Conservation (phyloP, 1,140 invertebrate species). For the Pachypsylla venusta region DNA sequence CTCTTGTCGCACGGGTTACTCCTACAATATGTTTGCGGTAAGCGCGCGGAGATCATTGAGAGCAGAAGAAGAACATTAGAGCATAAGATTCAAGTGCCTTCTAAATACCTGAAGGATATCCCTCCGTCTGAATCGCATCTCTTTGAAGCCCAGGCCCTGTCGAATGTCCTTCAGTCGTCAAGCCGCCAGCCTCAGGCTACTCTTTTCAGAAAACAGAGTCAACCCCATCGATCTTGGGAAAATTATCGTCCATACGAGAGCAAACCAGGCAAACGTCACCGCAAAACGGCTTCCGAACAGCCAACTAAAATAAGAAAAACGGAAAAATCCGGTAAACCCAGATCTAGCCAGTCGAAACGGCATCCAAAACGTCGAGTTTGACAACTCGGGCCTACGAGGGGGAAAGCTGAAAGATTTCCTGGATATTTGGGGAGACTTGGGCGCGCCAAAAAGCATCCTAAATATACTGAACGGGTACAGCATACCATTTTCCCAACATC, state of each 20-base stretch:
- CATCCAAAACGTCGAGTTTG: not conserved
- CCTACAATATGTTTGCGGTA: constrained; percentile 1
- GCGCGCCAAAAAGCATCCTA: not conserved
- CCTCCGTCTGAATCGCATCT: not conserved
- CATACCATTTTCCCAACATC: not conserved
- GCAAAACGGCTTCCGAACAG: not conserved
- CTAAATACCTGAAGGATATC: not conserved
- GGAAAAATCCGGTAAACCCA: not conserved
- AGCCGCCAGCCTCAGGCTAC: too few species aligned
- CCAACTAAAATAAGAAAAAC: not conserved
- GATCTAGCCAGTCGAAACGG: not conserved
- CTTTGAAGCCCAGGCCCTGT: not conserved
- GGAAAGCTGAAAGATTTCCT: not conserved
- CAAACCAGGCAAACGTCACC: not conserved
- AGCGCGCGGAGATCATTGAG: not conserved
- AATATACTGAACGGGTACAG: constrained; percentile 3
- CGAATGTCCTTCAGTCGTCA: not conserved
- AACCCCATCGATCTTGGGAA: too few species aligned
- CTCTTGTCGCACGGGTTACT: not conserved
- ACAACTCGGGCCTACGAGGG: not conserved
- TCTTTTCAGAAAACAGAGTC: too few species aligned
- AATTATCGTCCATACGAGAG: too few species aligned
- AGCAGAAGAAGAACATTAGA: not conserved
- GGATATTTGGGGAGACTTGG: not conserved
- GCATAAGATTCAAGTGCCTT: not conserved